Evolutionary conservation across 1,140 invertebrate genomes (phyloP).

Genomic region (Macrotrachela quadricornifera): DNA sequence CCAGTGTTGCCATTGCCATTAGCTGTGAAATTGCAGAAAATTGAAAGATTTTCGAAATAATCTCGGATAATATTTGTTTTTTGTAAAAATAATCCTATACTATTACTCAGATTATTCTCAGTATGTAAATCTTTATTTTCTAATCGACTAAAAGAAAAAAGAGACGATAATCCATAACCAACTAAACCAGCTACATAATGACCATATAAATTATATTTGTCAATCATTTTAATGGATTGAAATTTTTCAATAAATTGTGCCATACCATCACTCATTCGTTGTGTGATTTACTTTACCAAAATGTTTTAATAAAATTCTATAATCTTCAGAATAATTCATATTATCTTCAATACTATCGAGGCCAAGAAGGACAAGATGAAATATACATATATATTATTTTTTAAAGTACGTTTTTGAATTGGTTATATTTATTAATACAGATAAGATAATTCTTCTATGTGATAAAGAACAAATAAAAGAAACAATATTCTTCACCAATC

Average conservation of each 20-base stretch:
- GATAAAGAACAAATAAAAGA: too few species aligned
- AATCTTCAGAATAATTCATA: too few species aligned
- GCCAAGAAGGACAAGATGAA: slow-evolving; percentile 21
- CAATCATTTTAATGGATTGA: slow-evolving; percentile 14
- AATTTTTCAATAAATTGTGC: slow-evolving; percentile 11
- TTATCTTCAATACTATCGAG: slow-evolving; percentile 26
- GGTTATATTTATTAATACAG: too few species aligned
- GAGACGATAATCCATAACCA: slow-evolving; percentile 17
- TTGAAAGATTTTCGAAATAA: slow-evolving; percentile 16
- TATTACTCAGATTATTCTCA: slow-evolving; percentile 10
- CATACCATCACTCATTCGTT: slow-evolving; percentile 21
- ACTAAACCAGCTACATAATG: slow-evolving; percentile 25
- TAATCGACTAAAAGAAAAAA: slow-evolving; percentile 16
- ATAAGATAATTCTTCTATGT: too few species aligned
- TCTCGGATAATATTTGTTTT: slow-evolving; percentile 26
- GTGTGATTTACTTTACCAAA: slow-evolving; percentile 16
- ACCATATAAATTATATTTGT: slow-evolving; percentile 24
- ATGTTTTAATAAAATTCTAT: slow-evolving; percentile 17
- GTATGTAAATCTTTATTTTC: slow-evolving; percentile 14
- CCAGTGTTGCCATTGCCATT: too few species aligned
- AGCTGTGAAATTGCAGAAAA: too few species aligned
- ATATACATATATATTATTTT: slow-evolving; percentile 21
- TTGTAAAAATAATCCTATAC: slow-evolving; percentile 23
- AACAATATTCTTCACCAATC: too few species aligned
- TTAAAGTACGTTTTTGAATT: too few species aligned